Conservation (phyloP, 2,888 invertebrate genomes). For the Sturmia bella region DNA sequence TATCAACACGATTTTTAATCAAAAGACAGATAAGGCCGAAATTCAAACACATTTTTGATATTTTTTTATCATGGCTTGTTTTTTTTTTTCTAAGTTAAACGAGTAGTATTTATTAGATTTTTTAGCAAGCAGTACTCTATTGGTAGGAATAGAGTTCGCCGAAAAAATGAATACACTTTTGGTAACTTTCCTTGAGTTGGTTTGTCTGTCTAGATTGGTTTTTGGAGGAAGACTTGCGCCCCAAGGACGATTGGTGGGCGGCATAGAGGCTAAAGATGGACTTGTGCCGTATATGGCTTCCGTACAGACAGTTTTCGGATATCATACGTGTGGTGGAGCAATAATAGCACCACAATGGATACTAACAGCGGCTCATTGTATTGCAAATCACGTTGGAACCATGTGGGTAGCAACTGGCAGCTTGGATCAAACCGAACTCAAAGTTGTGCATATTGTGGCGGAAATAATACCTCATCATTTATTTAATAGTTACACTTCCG, state of each 20-base stretch:
- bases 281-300: neutral
- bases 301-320: neutral
- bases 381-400: neutral
- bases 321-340: neutral
- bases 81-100: too few relatives aligned
- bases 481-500: too few relatives aligned
- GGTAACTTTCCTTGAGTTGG: too few relatives aligned
- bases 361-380: neutral
- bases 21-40: too few relatives aligned
- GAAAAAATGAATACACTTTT: too few relatives aligned
- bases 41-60: too few relatives aligned
- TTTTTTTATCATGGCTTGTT: too few relatives aligned
- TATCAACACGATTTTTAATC: too few relatives aligned
- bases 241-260: neutral
- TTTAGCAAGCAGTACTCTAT: too few relatives aligned
- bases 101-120: too few relatives aligned
- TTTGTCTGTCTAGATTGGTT: too few relatives aligned
- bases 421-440: neutral
- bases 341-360: constrained; percentile 5
- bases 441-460: neutral
- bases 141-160: too few relatives aligned
- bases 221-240: neutral
- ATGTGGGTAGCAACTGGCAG: neutral
- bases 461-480: neutral
- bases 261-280: neutral